Evolutionary conservation across 2,113 vertebrate species (phyloP), one percentile per base, ranked within the genome.

Genomic region (Otocyon megalotis): DNA sequence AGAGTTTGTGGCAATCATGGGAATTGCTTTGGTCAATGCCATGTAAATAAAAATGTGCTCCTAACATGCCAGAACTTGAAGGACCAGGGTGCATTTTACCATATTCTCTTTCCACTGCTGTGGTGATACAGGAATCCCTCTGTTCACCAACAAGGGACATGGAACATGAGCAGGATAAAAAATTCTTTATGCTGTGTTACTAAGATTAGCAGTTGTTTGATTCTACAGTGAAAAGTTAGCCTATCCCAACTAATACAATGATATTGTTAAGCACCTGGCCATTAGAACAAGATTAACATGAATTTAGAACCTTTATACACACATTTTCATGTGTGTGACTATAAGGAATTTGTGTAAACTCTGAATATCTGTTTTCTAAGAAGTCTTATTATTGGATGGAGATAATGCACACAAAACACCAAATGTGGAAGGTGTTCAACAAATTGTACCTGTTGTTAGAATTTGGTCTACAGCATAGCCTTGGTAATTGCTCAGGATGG

Each of bases 101-200:
- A 1, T 56, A 37, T 76, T 26, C 30, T 76, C 26, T 88, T n/a
- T 7, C 15, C 5, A 24, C 37, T 4, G 54, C 35, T 53, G 16
- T 63, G 53, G 54, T 26, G 48, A 37, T 12, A 12, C 19, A 22
- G 82, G 10, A 43, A 22, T 54, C 12, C 4, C 26, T 80, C 28
- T 48, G 16, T 20, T 28, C 22, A 54, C 20, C 13, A 2, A 37
- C 19, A 30, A 1, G 30, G 24, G 7, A 63, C 13, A 65, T 30
- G 35, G 1, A 67, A 20, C 3, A 26, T 35, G 30, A 63, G 2
- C 17, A 90, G 89, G 5, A 53, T 8, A 43, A 86, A 53, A 53
- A 50, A 1, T 32, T 11, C 4, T 56, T 56, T 20, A 32, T 43
- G 43, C 22, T 48, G 0, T 79, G 1, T 56, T 26, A n/a, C 30